These are phyloP conservation scores for Galerucella pusilla DNA, from an alignment of 2,888 invertebrate genomes.

Conservation along the genomic window DNA sequence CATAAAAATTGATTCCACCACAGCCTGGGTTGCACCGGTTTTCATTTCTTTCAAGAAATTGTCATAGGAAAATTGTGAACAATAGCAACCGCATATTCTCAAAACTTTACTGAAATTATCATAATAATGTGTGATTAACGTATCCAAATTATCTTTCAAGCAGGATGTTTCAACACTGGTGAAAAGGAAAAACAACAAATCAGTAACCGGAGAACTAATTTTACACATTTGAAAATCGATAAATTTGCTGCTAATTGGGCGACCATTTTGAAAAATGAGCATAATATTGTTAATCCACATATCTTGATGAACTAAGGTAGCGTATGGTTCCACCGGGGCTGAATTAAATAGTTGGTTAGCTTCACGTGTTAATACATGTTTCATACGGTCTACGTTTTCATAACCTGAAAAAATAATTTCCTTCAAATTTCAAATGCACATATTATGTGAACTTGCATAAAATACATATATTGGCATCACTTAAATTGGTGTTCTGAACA, in stretches of 20 bases:
- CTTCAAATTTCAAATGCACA: too few species aligned
- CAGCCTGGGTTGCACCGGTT: neutral
- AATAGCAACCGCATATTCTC: neutral
- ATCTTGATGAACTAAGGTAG: constrained; percentile 68
- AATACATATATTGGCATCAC: too few species aligned
- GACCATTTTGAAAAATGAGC: constrained; percentile 56
- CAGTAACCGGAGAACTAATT: constrained; percentile 49
- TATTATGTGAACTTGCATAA: too few species aligned
- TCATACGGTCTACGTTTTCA: constrained; percentile 63
- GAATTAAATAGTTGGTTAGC: neutral
- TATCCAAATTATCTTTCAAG: constrained; percentile 37
- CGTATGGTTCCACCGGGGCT: constrained; percentile 63
- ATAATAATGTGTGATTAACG: constrained; percentile 15
- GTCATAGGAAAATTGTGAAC: neutral
- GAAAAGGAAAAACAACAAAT: constrained; percentile 54
- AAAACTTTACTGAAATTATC: neutral
- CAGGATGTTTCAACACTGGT: constrained; percentile 47
- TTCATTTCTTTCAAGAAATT: constrained; percentile 4
- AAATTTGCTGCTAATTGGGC: constrained; percentile 46
- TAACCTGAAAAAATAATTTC: constrained; percentile 58
- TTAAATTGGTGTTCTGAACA: too few species aligned
- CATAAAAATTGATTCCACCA: neutral
- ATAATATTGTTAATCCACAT: constrained; percentile 72
- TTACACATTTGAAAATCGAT: constrained; percentile 52
- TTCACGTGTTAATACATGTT: neutral